Base-by-base conservation (phyloP, 2,888 invertebrate species). In the Torymus tubicola region DNA sequence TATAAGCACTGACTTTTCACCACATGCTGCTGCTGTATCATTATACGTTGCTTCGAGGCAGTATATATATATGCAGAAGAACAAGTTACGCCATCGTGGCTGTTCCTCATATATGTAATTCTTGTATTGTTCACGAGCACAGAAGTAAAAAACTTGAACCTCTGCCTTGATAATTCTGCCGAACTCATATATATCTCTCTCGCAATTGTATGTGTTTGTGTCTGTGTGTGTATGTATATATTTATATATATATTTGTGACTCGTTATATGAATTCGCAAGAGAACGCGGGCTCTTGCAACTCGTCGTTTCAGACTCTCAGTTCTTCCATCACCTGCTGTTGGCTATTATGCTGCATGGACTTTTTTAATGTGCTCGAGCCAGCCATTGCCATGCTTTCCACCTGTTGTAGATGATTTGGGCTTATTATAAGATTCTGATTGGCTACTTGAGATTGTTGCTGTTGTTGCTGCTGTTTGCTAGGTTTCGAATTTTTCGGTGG, bases 311-410 rank as follows among this genome's bases (percentile, higher is more conserved):
- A 96, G 95, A 96, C 96, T 81, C 96, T 92, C 92, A 96, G 88
- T 91, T 96, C 96, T 92, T 96, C 96, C 95, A 96, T 96, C 95
- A 96, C 95, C 16, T 82, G 74, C 24, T 74, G 65, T 3, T 81
- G 77, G 88, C 88, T 88, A 84, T 88, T 89, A 83, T 90, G 90
- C 5, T 80, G 80, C 31, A 64, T 58, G 1, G 74, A 88, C 91
- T 96, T 96, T 68, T 96, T 96, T 81, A 96, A 87, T 1, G 96
- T 95, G 76, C 93, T 95, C 65, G 95, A 95, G 85, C 95, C 95
- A 82, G 92, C 92, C 70, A 84, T 67, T 82, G 95, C 94, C 92
- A 96, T 93, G 87, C 95, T 94, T 84, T 95, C 95, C 82, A 95
- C 95, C 78, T 95, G 93, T 52, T 95, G 94, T 75, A 95, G 91